Base-by-base conservation (phyloP, 2,113 vertebrate genomes). In the Petrocephalus microphthalmus region DNA sequence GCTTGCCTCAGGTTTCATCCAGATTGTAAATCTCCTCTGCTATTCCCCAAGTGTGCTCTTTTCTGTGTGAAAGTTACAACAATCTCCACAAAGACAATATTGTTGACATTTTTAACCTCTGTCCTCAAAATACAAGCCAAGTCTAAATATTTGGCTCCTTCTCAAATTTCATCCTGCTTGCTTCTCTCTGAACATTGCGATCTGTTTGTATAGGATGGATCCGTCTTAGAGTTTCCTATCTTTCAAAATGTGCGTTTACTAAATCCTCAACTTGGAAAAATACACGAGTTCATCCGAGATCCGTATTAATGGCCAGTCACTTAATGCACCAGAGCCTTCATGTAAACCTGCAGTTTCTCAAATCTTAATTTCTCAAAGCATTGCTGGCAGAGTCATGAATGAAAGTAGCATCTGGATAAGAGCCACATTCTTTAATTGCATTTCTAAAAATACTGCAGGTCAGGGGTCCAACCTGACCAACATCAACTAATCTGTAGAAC, bases 381-480 rank as follows among this genome's bases (percentile, higher is more conserved):
- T 60, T 60, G 85, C 54, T 57, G 85, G 94, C 93, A 94, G 93
- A 92, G 93, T 92, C 93, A 94, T 92, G 93, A 94, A 92, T 86
- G 87, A 92, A 91, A 90, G 92, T 92, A 93, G 89, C 87, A 89
- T 92, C 51, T 94, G 94, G 94, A 84, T 20, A 83, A 1, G 1
- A 0, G 90, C 94, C 94, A 93, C 88, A 81, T 91, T 92, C 93
- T 91, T 93, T 94, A 94, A 94, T 93, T 92, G 92, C 94, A 94
- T 93, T 95, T 95, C 94, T 95, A 95, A 94, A 95, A 95, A 95
- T 95, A 95, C 92, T 89, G 87, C 82, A 81, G 93, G 93, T 92
- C 85, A 67, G 20, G 51, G 25, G 82, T 93, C 93, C 93, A 95
- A 94, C 93, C 93, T 94, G 93, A 94, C 94, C 94, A 94, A 94